phyloP scores from a whole-genome alignment of 2,888 invertebrate genomes.

The Trichacis sp. region DNA sequence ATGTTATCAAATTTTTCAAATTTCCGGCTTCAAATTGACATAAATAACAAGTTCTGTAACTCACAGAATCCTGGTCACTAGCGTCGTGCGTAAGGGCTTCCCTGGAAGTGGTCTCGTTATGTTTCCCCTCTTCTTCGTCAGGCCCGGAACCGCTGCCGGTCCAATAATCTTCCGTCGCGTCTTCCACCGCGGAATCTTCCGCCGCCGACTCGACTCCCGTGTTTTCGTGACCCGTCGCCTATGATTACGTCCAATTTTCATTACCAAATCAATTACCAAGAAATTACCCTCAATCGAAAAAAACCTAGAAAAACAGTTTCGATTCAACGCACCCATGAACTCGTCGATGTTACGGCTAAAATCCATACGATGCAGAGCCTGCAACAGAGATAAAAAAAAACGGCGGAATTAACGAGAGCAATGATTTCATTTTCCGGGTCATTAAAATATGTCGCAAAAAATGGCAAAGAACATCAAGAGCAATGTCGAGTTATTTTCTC shows the following conservation, averaged over 20 bases:
- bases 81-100: slow-evolving; percentile 81
- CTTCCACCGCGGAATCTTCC: slow-evolving; percentile 57
- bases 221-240: slow-evolving; percentile 54
- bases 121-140: slow-evolving; percentile 60
- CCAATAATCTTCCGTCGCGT: slow-evolving; percentile 66
- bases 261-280: not conserved
- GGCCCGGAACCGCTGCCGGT: slow-evolving; percentile 65
- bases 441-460: not conserved
- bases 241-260: not conserved
- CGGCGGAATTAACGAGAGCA: not conserved
- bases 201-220: slow-evolving; percentile 53
- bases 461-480: not conserved
- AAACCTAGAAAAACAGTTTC: not conserved
- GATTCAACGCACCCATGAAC: slow-evolving; percentile 53
- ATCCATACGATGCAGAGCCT: slow-evolving; percentile 61
- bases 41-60: too few species aligned
- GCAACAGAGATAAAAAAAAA: slow-evolving; percentile 52
- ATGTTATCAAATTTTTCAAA: too few species aligned
- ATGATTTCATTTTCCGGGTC: not conserved
- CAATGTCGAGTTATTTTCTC: not conserved
- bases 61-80: slow-evolving; percentile 83
- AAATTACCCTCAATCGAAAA: not conserved
- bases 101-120: slow-evolving; percentile 74
- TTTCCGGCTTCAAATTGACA: too few species aligned
- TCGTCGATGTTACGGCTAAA: slow-evolving; percentile 51